These are phyloP conservation scores for Sturnus vulgaris DNA, from an alignment of 2,113 vertebrate genomes.

Conservation along the genomic window DNA sequence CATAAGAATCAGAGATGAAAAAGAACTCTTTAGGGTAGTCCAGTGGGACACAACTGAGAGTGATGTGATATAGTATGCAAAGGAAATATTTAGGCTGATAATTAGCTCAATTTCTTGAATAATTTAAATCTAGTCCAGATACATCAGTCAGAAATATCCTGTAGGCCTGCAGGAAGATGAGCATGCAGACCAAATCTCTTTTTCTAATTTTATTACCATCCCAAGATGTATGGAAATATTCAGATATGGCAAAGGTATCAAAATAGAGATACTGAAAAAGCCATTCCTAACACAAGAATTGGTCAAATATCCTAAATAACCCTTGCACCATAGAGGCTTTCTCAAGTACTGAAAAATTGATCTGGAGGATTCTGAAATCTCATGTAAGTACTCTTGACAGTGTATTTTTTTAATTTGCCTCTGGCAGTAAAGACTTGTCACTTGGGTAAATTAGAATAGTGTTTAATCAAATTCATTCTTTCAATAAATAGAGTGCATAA, in stretches of 20 bases:
- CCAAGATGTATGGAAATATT: neutral
- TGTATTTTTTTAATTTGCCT: neutral
- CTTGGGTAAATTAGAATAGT: neutral
- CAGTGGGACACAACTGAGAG: neutral
- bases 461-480: neutral
- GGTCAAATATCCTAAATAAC: neutral
- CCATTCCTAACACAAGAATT: neutral
- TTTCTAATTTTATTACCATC: neutral
- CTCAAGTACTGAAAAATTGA: neutral
- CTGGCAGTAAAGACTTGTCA: neutral
- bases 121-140: neutral
- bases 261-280: neutral
- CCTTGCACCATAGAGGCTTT: neutral
- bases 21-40: neutral
- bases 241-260: neutral
- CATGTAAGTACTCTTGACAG: neutral
- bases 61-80: neutral
- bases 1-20: neutral
- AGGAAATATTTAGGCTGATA: neutral
- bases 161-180: neutral
- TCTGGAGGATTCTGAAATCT: neutral
- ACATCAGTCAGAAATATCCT: neutral
- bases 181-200: neutral
- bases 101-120: neutral
- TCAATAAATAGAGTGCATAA: neutral